Percentiles rank a stretch among this genome's conserved stretches.
These are phyloP conservation scores for Coronaproctus castanopsis DNA, from an alignment of 2,888 invertebrate genomes.

Conservation along the genomic window DNA sequence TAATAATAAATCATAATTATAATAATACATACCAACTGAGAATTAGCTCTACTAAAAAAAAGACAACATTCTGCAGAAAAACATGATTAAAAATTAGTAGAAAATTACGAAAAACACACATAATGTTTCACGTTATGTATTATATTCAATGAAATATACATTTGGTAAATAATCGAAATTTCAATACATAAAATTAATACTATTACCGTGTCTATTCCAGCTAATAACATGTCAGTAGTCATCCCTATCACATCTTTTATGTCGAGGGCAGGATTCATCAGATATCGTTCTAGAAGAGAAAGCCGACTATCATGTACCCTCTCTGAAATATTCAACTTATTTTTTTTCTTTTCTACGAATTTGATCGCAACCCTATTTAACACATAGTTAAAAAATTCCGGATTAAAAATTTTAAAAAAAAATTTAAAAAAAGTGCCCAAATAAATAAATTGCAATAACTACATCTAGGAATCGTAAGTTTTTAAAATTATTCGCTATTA, in stretches of 20 bases:
- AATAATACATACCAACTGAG: no score
- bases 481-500: no score
- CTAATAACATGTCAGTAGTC: conserved; percentile 62
- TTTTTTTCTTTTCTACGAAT: conserved; percentile 4
- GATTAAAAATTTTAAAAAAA: neutral
- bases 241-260: conserved; percentile 62
- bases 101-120: no score
- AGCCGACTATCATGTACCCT: neutral
- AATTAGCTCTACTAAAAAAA: no score
- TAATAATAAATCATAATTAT: no score
- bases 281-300: conserved; percentile 41
- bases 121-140: neutral
- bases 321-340: neutral
- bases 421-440: no score
- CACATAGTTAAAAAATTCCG: neutral
- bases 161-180: neutral
- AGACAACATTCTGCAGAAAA: no score
- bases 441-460: no score
- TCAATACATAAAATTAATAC: conserved; percentile 15
- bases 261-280: conserved; percentile 46
- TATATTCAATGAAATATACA: neutral
- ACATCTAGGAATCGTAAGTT: no score
- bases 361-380: neutral
- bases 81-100: no score
- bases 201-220: conserved; percentile 63